Evolutionary conservation across 1,140 invertebrate genomes (phyloP), one percentile per base, ranked within the genome.

Genomic region (Hycleus phaleratus): DNA sequence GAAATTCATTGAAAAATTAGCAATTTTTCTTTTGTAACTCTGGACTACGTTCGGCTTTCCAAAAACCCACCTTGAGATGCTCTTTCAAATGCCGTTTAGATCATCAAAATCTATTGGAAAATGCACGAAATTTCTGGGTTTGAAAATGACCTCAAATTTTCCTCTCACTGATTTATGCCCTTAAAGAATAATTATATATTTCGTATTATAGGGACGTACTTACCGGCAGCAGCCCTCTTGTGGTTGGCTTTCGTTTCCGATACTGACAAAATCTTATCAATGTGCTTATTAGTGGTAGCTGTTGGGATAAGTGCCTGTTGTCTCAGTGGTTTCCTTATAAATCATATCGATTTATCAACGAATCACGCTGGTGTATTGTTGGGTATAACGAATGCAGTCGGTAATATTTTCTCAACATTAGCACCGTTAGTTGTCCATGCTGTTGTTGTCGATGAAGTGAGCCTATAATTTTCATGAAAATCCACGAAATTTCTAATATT

Each of bases 291-390:
- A 2, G 78, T 82, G 0, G 51, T 84, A 4, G 83, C 86, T 11
- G 86, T 91, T 8, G 83, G 85, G 0, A 73, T 87, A 1, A 88
- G 90, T 58, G 83, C 87, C 6, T 84, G 85, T n/a, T 76, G 81
- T 11, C 86, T 83, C 50, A 82, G 85, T 32, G 90, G 88, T 3
- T 86, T 71, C 49, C 63, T 71, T 39, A 60, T 79, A 3, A 87
- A 86, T 65, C 81, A 86, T 63, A 77, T 88, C 12, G 85, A 88
- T 63, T 75, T 89, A 42, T 79, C 85, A 0, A 83, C 83, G 7
- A 84, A 82, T 71, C 82, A 77, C 71, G 84, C 85, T 12, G 83
- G 85, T 10, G 79, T 79, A 0, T 70, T 87, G 61, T 85, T 87
- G 80, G 85, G 87, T 7, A 75, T 90, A 12, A 87, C 85, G 32